Evolutionary conservation across 2,888 invertebrate genomes (phyloP).

Genomic region (Agonopterix heracliana): DNA sequence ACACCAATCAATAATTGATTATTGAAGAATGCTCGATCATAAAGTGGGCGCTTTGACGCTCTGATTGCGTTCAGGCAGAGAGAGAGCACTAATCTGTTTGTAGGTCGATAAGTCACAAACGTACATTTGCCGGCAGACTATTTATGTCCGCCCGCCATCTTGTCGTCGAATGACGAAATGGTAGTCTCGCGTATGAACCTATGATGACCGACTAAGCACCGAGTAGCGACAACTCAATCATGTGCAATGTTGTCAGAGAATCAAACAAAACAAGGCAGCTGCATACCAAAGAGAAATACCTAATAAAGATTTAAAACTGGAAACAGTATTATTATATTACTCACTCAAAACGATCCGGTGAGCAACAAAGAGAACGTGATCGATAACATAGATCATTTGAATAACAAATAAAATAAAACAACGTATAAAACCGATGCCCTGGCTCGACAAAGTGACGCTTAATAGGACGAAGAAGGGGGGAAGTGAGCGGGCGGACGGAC

Average conservation of each 20-base stretch:
- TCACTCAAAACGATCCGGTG: conserved; percentile 28
- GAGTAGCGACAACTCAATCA: conserved; percentile 6
- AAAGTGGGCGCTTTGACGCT: conserved; percentile 16
- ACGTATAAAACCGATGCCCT: conserved; percentile 58
- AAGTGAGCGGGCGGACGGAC: conserved; percentile 50
- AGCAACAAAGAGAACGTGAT: conserved; percentile 39
- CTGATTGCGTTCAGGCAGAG: conserved; percentile 20
- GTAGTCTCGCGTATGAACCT: conserved; percentile 23
- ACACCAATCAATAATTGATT: too few relatives aligned
- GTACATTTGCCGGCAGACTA: conserved; percentile 49
- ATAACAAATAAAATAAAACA: conserved; percentile 56
- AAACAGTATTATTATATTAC: conserved; percentile 10
- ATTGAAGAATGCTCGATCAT: too few relatives aligned
- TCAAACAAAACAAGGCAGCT: conserved; percentile 5
- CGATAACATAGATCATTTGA: conserved; percentile 52
- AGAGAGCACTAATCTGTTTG: conserved; percentile 37
- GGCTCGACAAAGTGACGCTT: conserved; percentile 62
- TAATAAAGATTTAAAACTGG: conserved; percentile 1
- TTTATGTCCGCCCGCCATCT: conserved; percentile 65
- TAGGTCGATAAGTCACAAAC: conserved; percentile 53
- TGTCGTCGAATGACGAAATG: conserved; percentile 62
- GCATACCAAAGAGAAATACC: background rate
- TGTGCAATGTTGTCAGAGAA: background rate
- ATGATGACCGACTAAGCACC: conserved; percentile 19
- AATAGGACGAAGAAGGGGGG: conserved; percentile 54